Evolutionary conservation across 2,888 invertebrate genomes (phyloP), one percentile per base, ranked within the genome.

Genomic region (Hydriomena furcata): DNA sequence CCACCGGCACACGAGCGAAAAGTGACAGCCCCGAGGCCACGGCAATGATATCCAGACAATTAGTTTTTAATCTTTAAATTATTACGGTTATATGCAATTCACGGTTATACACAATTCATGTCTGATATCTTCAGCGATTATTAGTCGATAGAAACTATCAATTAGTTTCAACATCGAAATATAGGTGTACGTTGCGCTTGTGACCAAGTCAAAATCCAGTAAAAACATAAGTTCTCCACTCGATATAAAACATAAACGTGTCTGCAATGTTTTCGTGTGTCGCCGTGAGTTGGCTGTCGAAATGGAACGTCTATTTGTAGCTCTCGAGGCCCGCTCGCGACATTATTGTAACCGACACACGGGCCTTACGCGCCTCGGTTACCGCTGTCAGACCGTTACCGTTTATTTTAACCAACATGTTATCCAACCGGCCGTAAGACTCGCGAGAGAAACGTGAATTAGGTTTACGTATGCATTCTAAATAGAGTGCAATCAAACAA

Each of bases 241-340:
- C 68, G 63, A 70, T 74, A 76, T 79, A 77, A 76, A 76, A 74
- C 78, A 73, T 73, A 71, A 79, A 79, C 71, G 70, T 75, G 75
- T 80, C 79, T 76, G 79, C 73, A 79, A 79, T 82, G 82, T 84
- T 84, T 85, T 87, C 73, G 83, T 80, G 79, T 79, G 80, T 80
- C 83, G 76, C 77, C 71, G 79, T 78, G 81, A 79, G 84, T 74
- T 76, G 84, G 81, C 80, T 75, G 84, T 82, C 78, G 83, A 89
- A 87, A 80, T 88, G 84, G 89, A 83, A 73, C 87, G 76, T 84
- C 89, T 90, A 90, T 90, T 90, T 90, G 83, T 76, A 80, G 82
- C 78, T 74, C 73, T 70, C 84, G 87, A 86, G 88, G 87, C 88
- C 87, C 87, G 88, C 76, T 71, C 82, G 81, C 81, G 88, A 87